These are phyloP conservation scores for Pollenia labialis DNA, from an alignment of 2,888 invertebrate genomes.

Conservation along the genomic window DNA sequence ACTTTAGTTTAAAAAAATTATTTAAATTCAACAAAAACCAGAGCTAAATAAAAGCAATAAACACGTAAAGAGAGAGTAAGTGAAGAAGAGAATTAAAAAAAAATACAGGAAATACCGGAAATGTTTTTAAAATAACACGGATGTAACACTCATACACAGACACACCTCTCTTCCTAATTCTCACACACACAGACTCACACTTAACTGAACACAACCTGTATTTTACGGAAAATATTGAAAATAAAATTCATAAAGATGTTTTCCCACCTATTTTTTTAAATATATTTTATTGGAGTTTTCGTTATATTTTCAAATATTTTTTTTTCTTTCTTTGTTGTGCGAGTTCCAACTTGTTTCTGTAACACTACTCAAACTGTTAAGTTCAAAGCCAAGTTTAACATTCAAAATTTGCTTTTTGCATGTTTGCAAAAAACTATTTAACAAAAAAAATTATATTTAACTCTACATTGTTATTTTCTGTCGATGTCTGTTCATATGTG, in stretches of 20 bases:
- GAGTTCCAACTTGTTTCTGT: neutral
- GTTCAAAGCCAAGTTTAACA: conserved; percentile 72
- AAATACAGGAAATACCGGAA: conserved; percentile 52
- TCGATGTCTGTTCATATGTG: conserved; percentile 26
- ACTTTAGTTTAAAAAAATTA: conserved; percentile 2
- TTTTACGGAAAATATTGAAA: neutral
- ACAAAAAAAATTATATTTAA: neutral
- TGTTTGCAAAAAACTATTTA: neutral
- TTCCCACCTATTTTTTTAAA: conserved; percentile 13
- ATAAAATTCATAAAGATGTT: conserved; percentile 25
- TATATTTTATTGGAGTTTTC: conserved; percentile 3
- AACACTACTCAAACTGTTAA: conserved; percentile 42
- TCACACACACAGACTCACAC: neutral
- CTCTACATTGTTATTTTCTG: conserved; percentile 10
- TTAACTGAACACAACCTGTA: conserved; percentile 28
- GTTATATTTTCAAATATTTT: neutral
- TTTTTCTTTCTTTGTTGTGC: conserved; percentile 6
- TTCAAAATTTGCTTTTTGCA: conserved; percentile 38
- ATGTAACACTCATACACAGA: conserved; percentile 49
- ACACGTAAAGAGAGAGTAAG: neutral
- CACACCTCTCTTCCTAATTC: conserved; percentile 42
- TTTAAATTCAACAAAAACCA: neutral
- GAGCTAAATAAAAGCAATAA: neutral
- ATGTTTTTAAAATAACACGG: conserved; percentile 40
- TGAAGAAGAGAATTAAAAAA: neutral